phyloP scores from a whole-genome alignment of 2,113 vertebrate species.

The Neolamprologus caudopunctatus region DNA sequence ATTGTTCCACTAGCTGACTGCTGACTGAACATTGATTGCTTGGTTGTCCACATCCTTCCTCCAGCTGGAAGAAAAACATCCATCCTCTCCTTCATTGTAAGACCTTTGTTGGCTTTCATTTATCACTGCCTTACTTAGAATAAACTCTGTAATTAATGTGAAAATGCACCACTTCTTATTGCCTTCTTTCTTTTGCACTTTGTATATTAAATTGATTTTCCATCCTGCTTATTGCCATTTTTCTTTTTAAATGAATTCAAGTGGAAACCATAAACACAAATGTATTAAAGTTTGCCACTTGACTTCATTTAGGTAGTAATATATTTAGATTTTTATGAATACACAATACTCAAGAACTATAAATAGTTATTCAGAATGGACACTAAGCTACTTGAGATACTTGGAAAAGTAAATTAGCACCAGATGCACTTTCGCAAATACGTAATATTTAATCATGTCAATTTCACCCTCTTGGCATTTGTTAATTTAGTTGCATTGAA shows the following conservation, averaged over 20 bases:
- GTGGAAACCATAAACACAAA: neutral
- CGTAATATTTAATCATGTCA: neutral
- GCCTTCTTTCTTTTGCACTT: neutral
- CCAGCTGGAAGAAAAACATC: constrained; percentile 15
- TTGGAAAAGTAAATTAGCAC: neutral
- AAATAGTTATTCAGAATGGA: neutral
- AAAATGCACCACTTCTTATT: neutral
- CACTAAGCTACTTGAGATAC: neutral
- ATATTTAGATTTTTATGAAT: neutral
- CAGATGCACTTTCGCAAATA: neutral
- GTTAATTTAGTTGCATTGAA: neutral
- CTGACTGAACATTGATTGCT: constrained; percentile 30
- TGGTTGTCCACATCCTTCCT: constrained; percentile 19
- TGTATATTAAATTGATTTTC: neutral
- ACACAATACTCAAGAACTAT: neutral
- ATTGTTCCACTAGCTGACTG: neutral
- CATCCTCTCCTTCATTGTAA: neutral
- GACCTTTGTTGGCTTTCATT: neutral
- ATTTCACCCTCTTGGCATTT: neutral
- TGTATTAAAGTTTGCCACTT: neutral
- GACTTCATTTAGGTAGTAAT: neutral
- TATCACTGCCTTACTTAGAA: neutral
- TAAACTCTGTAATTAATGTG: neutral
- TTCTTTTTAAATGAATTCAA: neutral
- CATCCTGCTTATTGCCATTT: neutral